Evolutionary conservation across 2,888 invertebrate species (phyloP).

Genomic region (Ectropis crepuscularia): DNA sequence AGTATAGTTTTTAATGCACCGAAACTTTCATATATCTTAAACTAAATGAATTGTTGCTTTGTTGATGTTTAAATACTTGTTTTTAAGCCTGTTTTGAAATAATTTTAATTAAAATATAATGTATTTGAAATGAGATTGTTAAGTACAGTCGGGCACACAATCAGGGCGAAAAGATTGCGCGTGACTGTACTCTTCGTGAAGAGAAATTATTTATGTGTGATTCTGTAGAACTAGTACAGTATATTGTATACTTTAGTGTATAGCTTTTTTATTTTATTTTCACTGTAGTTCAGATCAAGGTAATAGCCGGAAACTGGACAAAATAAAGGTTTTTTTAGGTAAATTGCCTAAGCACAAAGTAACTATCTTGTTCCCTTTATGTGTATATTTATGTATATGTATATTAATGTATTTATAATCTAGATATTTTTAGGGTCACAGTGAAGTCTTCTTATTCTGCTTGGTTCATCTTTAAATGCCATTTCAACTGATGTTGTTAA

Average conservation of each 20-base stretch:
- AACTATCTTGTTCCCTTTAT: too few species aligned
- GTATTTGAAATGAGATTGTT: slow-evolving; percentile 75
- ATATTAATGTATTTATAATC: too few species aligned
- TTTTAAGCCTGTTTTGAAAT: slow-evolving; percentile 70
- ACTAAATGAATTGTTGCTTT: slow-evolving; percentile 72
- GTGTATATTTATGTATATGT: too few species aligned
- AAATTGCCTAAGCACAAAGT: too few species aligned
- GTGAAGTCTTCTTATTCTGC: too few species aligned
- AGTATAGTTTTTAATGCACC: slow-evolving; percentile 44
- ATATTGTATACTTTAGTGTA: slow-evolving; percentile 68
- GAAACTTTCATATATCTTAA: slow-evolving; percentile 47
- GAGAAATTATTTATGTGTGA: slow-evolving; percentile 83
- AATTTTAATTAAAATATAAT: slow-evolving; percentile 62
- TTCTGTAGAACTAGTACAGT: slow-evolving; percentile 66
- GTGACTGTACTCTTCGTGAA: slow-evolving; percentile 61
- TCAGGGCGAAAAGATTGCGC: slow-evolving; percentile 8
- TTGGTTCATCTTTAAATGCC: too few species aligned
- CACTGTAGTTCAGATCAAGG: slow-evolving; percentile 33
- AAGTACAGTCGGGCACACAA: slow-evolving; percentile 43
- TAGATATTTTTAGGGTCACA: too few species aligned
- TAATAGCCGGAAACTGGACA: slow-evolving; percentile 30
- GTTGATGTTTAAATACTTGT: slow-evolving; percentile 77
- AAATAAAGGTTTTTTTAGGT: neutral
- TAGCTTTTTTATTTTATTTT: slow-evolving; percentile 59
- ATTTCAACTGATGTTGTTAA: too few species aligned